A percentile compares a stretch with the other conserved stretches of the same genome.
These are phyloP conservation scores for Pipra filicauda DNA, from an alignment of 2,113 vertebrate species.

Conservation along the genomic window DNA sequence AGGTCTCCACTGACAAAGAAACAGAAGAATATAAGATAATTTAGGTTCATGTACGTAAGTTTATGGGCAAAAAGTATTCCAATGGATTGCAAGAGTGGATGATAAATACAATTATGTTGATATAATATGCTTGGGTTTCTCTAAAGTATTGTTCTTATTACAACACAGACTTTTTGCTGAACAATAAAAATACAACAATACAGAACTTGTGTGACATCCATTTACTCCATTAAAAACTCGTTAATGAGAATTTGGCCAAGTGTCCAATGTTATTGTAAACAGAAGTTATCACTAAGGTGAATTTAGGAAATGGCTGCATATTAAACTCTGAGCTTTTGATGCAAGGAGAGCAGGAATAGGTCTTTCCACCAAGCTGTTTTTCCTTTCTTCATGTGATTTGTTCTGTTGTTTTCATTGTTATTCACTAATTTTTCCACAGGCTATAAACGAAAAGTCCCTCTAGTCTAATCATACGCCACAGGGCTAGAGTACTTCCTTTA, in stretches of 20 bases:
- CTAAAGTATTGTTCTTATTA: not conserved
- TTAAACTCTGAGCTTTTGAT: not conserved
- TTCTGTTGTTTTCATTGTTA: not conserved
- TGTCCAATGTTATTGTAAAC: not conserved
- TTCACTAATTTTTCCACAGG: not conserved
- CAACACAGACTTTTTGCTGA: not conserved
- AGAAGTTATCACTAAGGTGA: not conserved
- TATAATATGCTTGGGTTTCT: not conserved
- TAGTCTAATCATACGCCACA: not conserved
- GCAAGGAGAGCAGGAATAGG: not conserved
- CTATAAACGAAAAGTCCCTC: not conserved
- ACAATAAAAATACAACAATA: not conserved
- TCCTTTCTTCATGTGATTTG: not conserved
- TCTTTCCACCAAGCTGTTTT: not conserved
- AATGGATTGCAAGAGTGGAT: not conserved
- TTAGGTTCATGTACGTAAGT: not conserved
- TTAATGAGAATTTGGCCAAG: not conserved
- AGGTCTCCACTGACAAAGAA: not conserved
- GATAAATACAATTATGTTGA: not conserved
- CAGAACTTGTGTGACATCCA: not conserved
- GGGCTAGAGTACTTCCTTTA: not conserved
- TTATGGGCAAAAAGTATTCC: not conserved
- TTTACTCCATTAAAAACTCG: not conserved
- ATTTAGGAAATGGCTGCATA: not conserved
- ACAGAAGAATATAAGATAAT: not conserved